Evolutionary conservation across 2,797 vertebrate species (phyloP).

Genomic region (Chelon labrosus): DNA sequence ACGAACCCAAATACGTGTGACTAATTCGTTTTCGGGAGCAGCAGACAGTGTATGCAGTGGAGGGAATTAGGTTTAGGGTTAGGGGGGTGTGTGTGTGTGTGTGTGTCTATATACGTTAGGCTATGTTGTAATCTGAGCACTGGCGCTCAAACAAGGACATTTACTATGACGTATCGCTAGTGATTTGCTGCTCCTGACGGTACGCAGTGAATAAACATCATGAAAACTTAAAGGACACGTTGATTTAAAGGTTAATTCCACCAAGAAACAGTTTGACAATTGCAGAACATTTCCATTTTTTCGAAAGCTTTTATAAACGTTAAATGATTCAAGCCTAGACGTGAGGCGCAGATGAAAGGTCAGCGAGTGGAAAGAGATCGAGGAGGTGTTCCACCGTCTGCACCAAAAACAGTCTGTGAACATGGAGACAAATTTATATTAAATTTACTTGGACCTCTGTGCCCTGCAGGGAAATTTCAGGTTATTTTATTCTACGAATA

Average conservation of each 20-base stretch:
- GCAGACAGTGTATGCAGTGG: conserved; percentile 54
- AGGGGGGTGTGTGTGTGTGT: conserved; percentile 38
- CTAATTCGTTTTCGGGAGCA: conserved; percentile 76
- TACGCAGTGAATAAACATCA: conserved; percentile 5
- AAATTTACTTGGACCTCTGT: neutral
- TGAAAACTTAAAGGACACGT: conserved; percentile 13
- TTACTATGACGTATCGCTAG: conserved; percentile 34
- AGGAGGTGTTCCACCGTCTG: no score
- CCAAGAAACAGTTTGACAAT: neutral
- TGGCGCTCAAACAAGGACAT: conserved; percentile 51
- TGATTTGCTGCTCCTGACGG: conserved; percentile 15
- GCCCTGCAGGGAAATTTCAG: neutral
- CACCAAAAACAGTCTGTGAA: no score
- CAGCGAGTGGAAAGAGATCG: no score
- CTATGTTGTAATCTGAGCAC: conserved; percentile 56
- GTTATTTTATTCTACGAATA: no score
- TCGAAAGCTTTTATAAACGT: neutral
- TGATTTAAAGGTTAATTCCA: neutral
- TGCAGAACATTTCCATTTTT: neutral
- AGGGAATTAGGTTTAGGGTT: conserved; percentile 55
- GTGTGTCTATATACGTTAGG: conserved; percentile 29
- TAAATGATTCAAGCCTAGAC: neutral
- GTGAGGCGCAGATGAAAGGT: neutral
- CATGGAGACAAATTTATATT: no score
- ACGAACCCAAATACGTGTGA: conserved; percentile 80